These are phyloP conservation scores for Mythimna loreyi DNA, from an alignment of 2,888 invertebrate species.

Conservation along the genomic window DNA sequence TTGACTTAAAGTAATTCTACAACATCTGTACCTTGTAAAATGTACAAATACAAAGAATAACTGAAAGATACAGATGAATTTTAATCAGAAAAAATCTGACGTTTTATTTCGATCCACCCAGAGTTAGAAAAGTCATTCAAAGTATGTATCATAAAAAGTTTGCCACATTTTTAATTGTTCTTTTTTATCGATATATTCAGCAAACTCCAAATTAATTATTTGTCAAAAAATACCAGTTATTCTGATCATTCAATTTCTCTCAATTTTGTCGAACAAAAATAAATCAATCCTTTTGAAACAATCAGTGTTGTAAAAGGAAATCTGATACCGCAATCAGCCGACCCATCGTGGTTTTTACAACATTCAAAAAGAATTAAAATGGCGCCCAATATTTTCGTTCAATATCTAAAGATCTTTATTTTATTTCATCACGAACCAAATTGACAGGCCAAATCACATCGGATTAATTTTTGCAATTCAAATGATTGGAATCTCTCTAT, in stretches of 20 bases:
- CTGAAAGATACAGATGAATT: too few relatives aligned
- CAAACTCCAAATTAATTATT: constrained; percentile 7
- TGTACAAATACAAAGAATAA: too few relatives aligned
- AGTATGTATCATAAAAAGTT: too few relatives aligned
- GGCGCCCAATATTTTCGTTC: constrained; percentile 36
- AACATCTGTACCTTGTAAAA: too few relatives aligned
- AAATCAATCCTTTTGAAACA: constrained; percentile 11
- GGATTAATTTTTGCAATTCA: constrained; percentile 40
- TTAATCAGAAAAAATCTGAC: too few relatives aligned
- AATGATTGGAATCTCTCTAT: constrained; percentile 14
- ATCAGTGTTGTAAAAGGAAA: constrained; percentile 14
- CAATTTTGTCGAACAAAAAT: constrained; percentile 3
- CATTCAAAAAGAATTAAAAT: constrained; percentile 24
- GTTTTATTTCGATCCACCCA: too few relatives aligned
- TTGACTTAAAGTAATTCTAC: too few relatives aligned
- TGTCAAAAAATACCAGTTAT: not conserved
- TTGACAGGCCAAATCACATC: constrained; percentile 45
- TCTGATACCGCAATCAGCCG: constrained; percentile 27
- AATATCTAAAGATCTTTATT: constrained; percentile 20
- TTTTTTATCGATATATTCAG: not conserved
- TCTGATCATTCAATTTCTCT: constrained; percentile 7
- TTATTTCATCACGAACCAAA: constrained; percentile 29
- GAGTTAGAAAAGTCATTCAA: too few relatives aligned
- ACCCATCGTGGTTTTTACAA: constrained; percentile 7
- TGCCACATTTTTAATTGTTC: not conserved